Percentiles rank a stretch among this genome's conserved stretches.
Evolutionary conservation across 2,888 invertebrate species (phyloP).

Genomic region (Oscheius sp.): DNA sequence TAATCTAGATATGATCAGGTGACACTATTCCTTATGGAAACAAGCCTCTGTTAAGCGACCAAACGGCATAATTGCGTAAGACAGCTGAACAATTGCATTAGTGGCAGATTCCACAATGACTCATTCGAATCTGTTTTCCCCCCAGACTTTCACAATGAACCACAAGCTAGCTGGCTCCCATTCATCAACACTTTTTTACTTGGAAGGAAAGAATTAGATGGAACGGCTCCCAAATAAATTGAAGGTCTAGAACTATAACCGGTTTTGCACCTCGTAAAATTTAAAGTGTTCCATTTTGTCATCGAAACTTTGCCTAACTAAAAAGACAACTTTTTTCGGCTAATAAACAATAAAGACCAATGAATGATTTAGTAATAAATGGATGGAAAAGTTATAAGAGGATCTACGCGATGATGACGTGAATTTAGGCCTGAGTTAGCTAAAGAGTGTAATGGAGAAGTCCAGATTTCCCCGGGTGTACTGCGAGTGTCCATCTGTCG

Average conservation of each 20-base stretch:
- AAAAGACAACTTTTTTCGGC: not conserved
- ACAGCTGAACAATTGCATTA: slow-evolving; percentile 11
- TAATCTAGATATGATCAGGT: slow-evolving; percentile 1
- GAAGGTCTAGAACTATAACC: no score
- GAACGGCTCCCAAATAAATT: no score
- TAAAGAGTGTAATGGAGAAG: slow-evolving; percentile 22
- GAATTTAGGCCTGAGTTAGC: slow-evolving; percentile 22
- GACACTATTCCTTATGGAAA: slow-evolving; percentile 12
- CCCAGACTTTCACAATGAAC: no score
- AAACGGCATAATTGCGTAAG: slow-evolving; percentile 1
- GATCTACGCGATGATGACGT: slow-evolving; percentile 18
- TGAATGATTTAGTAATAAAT: not conserved
- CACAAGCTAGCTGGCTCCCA: no score
- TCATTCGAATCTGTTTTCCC: not conserved
- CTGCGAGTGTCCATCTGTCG: slow-evolving; percentile 11
- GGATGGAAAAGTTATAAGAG: slow-evolving; percentile 6
- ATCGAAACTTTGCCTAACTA: no score
- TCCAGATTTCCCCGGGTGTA: slow-evolving; percentile 18
- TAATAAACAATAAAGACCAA: slow-evolving; percentile 2
- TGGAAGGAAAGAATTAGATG: no score
- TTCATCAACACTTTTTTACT: no score
- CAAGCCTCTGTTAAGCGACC: not conserved
- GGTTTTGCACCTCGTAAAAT: no score
- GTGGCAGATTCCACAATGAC: not conserved
- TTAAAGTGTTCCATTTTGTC: no score